Base-by-base conservation (phyloP, 2,113 vertebrate species). In the Megaleporinus macrocephalus region DNA sequence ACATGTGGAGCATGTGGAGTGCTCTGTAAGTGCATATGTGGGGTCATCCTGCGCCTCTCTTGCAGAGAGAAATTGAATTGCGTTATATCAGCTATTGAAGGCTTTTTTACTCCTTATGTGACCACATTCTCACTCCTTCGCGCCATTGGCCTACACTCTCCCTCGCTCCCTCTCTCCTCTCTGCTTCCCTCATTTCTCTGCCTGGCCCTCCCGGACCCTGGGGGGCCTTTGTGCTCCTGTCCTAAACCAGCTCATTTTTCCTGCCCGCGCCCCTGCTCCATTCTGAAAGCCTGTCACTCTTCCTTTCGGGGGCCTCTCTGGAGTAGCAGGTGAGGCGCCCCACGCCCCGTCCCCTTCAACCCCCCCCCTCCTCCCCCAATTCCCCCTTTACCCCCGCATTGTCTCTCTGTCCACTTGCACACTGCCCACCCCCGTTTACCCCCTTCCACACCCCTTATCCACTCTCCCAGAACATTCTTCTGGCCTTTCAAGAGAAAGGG, bases 281-380 rank as follows among this genome's bases (percentile, higher is more conserved):
- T 86, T 85, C 82, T 86, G 84, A 88, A 81, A 51, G 86, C 51
- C 87, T 90, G 89, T 90, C 89, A 89, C 72, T 88, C 83, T 86
- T 81, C 79, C 86, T 80, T 80, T 80, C 44, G 79, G 81, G 80
- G 81, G 85, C 86, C 89, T 74, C 83, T 79, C 81, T 81, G 76
- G 80, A 84, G 84, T 80, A 87, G 85, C 86, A 84, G 83, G 87
- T 85, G 85, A 87, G 76, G 70, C 62, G 49, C 77, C 83, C 83
- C 81, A 72, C 80, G 62, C 76, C 73, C 84, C 81, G n/a, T 74
- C 36, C 75, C 51, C 69, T 65, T 66, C 49, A 55, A 71, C 69
- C 69, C 79, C 59, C 76, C 79, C 30, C 53, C 73, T 68, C 76
- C 33, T 18, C n/a, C 62, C 70, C 71, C 20, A 3, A 59, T 30